Conservation (phyloP, 2,113 vertebrate genomes). For the Talpa occidentalis region DNA sequence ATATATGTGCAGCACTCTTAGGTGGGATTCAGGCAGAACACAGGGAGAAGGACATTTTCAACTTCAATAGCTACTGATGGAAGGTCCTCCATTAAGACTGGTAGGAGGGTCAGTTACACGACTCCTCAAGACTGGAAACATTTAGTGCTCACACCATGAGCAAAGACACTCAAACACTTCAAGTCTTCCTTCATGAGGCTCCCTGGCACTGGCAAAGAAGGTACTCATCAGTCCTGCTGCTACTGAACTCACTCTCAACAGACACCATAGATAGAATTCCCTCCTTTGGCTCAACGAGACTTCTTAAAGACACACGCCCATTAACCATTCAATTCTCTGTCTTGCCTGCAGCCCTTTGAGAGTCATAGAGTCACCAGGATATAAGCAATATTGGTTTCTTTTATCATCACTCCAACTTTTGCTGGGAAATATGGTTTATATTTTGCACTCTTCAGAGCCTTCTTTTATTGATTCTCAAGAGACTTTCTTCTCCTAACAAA, state of each 20-base stretch:
- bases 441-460: not conserved
- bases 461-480: not conserved
- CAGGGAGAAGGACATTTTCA: not conserved
- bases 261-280: not conserved
- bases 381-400: not conserved
- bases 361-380: not conserved
- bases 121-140: not conserved
- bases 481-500: not conserved
- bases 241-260: not conserved
- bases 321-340: not conserved
- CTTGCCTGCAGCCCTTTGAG: not conserved
- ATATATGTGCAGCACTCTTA: not conserved
- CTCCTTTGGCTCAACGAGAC: not conserved
- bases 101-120: not conserved
- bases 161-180: not conserved
- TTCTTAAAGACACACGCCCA: not conserved
- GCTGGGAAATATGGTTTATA: not conserved
- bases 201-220: not conserved
- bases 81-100: not conserved
- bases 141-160: not conserved
- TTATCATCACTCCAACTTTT: not conserved
- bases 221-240: not conserved
- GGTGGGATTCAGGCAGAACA: not conserved
- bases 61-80: not conserved
- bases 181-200: not conserved